Base-by-base conservation (phyloP, 2,797 vertebrate genomes). In the Benthosema pterotum region DNA sequence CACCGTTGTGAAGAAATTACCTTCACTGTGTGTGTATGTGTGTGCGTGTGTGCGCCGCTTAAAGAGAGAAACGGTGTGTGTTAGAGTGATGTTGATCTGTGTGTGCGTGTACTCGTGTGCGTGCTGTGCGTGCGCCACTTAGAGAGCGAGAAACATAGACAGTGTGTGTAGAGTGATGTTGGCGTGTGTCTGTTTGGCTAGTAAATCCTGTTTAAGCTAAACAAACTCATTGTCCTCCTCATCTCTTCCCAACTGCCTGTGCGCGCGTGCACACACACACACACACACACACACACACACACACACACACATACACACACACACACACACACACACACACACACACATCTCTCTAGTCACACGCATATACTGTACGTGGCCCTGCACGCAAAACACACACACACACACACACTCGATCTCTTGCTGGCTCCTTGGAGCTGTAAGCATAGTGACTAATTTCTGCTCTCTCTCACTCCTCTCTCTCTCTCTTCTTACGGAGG, bases 151-250 rank as follows among this genome's bases (percentile, higher is more conserved):
- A 57, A 28, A 28, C 11, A n/a, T n/a, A 8, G 48, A 11, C 18
- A 17, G 63, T 79, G 82, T 88, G 79, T 83, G 76, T 78, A 78
- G 87, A 85, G 85, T 83, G 85, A 82, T 68, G 77, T 86, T 80
- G 82, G 87, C 78, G 90, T 90, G 86, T 90, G 88, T 88, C 84
- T 88, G 88, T 90, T 92, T 89, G 84, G 78, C 83, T 90, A 87
- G 85, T 87, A 91, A 92, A 93, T 91, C 88, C 88, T 83, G 87
- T 89, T 92, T 86, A 88, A 91, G 89, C 87, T 90, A 90, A 92
- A 90, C 89, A 92, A 92, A 92, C 87, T 91, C 85, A 90, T 91
- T 89, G 87, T 90, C 83, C 83, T 90, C 83, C 83, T 86, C 79
- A 83, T 89, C 84, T 89, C 84, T 80, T 83, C 83, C 32, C 84